These are phyloP conservation scores for Halocaridina rubra DNA, from an alignment of 2,888 invertebrate species.

Conservation along the genomic window DNA sequence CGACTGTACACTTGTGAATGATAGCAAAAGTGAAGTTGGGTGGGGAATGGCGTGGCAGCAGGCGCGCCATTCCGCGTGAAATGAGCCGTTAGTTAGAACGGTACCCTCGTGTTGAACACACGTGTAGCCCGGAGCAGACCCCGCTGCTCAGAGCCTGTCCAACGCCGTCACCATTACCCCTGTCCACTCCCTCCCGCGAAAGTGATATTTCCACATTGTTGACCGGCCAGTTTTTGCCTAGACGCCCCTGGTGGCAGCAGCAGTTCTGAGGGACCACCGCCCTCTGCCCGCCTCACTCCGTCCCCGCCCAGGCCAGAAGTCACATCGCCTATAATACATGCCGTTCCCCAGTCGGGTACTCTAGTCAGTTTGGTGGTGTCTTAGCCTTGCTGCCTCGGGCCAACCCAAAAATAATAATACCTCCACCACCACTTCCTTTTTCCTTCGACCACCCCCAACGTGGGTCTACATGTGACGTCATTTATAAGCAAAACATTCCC, in stretches of 20 bases:
- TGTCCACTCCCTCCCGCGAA: constrained; percentile 43
- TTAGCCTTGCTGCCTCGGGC: constrained; percentile 28
- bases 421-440: constrained; percentile 6
- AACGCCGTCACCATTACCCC: background rate
- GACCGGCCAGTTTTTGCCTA: constrained; percentile 53
- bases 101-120: constrained; percentile 55
- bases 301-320: constrained; percentile 47
- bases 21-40: constrained; percentile 61
- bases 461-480: constrained; percentile 46
- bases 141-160: constrained; percentile 13
- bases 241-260: constrained; percentile 41
- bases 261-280: constrained; percentile 44
- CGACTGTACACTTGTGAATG: constrained; percentile 55
- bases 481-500: too few species aligned
- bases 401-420: background rate
- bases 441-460: constrained; percentile 15
- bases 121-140: constrained; percentile 48
- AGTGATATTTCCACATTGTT: constrained; percentile 59
- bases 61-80: constrained; percentile 60
- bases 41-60: constrained; percentile 49
- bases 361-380: constrained; percentile 53
- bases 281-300: constrained; percentile 32
- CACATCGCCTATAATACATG: constrained; percentile 18
- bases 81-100: constrained; percentile 61
- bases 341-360: constrained; percentile 38